Evolutionary conservation across 2,113 vertebrate species (phyloP).

Genomic region (Misgurnus mizolepis): DNA sequence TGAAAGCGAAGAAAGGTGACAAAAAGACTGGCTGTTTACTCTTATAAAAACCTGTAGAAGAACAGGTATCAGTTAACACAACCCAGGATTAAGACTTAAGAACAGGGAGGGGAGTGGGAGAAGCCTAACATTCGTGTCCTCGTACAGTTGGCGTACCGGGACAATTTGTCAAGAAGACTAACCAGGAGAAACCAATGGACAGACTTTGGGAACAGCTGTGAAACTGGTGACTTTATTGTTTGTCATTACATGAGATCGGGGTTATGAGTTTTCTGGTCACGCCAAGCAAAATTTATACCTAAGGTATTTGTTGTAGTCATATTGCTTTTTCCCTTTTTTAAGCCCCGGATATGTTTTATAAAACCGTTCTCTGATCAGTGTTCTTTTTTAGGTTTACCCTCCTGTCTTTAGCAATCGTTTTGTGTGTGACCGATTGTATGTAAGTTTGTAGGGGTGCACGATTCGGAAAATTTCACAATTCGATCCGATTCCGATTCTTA

Average conservation of each 20-base stretch:
- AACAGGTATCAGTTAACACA: constrained; percentile 55
- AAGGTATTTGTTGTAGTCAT: constrained; percentile 18
- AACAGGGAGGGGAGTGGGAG: constrained; percentile 60
- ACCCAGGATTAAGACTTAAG: constrained; percentile 44
- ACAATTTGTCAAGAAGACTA: background rate
- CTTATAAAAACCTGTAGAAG: constrained; percentile 64
- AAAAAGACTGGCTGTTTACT: constrained; percentile 70
- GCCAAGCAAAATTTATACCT: constrained; percentile 3
- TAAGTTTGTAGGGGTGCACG: too few relatives aligned
- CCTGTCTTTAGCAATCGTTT: constrained; percentile 34
- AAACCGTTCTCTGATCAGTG: background rate
- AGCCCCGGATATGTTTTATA: constrained; percentile 23
- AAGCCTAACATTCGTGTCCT: constrained; percentile 25
- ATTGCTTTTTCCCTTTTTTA: background rate
- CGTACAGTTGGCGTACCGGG: constrained; percentile 12
- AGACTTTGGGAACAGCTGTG: background rate
- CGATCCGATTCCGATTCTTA: too few relatives aligned
- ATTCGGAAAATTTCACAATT: too few relatives aligned
- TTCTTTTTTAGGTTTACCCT: constrained; percentile 20
- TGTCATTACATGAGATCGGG: constrained; percentile 2
- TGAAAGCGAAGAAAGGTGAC: constrained; percentile 73
- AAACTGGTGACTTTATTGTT: background rate
- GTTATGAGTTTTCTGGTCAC: background rate
- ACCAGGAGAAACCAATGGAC: constrained; percentile 11
- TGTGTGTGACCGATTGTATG: constrained; percentile 47